phyloP scores from a whole-genome alignment of 2,797 vertebrate genomes.

The Halcyon leucocephala region DNA sequence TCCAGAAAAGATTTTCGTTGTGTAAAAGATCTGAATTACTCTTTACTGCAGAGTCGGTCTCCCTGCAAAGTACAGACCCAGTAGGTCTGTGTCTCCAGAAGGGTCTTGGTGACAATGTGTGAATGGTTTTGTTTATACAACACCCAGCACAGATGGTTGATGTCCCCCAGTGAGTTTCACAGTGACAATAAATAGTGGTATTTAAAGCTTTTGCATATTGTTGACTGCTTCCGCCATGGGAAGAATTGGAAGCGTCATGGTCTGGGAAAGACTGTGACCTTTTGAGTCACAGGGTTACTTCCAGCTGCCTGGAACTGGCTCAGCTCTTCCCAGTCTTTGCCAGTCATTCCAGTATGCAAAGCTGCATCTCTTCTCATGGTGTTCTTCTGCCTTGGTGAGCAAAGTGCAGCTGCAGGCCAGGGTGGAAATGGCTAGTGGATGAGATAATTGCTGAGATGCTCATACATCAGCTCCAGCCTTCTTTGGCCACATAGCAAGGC shows the following conservation, averaged over 20 bases:
- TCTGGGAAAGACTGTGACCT: not conserved
- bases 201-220: not conserved
- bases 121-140: not conserved
- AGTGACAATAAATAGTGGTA: too few relatives aligned
- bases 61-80: not conserved
- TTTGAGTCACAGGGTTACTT: not conserved
- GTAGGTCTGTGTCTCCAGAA: not conserved
- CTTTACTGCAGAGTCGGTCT: too few relatives aligned
- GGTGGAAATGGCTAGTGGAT: not conserved
- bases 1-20: not conserved
- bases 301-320: rapidly evolving
- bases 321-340: not conserved
- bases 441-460: not conserved
- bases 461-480: not conserved
- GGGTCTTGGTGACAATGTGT: not conserved
- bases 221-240: not conserved
- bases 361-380: not conserved
- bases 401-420: not conserved
- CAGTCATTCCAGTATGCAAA: not conserved
- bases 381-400: not conserved
- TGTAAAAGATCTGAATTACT: not conserved
- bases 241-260: too few relatives aligned
- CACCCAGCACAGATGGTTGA: too few relatives aligned
- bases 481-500: not conserved
- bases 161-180: rapidly evolving